phyloP scores from a whole-genome alignment of 2,113 vertebrate genomes.

The Lonchura striata region DNA sequence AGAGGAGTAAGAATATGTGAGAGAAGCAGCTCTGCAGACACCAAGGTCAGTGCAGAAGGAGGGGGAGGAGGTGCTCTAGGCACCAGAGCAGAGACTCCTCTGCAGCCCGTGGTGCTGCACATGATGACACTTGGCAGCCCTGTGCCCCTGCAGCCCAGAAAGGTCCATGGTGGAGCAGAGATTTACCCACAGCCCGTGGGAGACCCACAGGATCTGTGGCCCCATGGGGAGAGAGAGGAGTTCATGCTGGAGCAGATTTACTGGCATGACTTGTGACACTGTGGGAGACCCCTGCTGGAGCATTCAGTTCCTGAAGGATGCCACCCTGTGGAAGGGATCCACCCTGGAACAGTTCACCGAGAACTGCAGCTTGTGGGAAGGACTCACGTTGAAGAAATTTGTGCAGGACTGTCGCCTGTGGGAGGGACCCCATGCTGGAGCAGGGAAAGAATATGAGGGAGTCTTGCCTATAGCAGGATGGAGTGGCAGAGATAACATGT shows the following conservation, averaged over 20 bases:
- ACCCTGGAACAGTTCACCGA: neutral
- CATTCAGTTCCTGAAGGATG: neutral
- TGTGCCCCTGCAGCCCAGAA: neutral
- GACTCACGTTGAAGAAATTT: neutral
- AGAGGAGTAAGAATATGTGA: too few species aligned
- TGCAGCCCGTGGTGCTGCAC: fast-evolving
- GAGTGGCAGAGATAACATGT: neutral
- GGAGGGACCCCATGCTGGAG: neutral
- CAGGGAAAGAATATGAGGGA: neutral
- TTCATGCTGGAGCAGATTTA: neutral
- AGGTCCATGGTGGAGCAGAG: neutral
- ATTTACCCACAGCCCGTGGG: fast-evolving
- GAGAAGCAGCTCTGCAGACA: neutral
- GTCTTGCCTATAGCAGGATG: neutral
- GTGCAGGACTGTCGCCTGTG: neutral
- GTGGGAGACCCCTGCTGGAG: neutral
- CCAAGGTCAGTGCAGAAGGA: neutral
- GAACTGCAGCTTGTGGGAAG: neutral
- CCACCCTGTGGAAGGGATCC: neutral
- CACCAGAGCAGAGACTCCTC: fast-evolving
- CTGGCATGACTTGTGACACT: neutral
- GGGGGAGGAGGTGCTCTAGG: neutral
- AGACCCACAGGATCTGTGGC: too few species aligned
- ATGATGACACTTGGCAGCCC: neutral
- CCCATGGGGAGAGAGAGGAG: too few species aligned